Conservation (phyloP, 2,113 vertebrate species). For the Geococcyx californianus region DNA sequence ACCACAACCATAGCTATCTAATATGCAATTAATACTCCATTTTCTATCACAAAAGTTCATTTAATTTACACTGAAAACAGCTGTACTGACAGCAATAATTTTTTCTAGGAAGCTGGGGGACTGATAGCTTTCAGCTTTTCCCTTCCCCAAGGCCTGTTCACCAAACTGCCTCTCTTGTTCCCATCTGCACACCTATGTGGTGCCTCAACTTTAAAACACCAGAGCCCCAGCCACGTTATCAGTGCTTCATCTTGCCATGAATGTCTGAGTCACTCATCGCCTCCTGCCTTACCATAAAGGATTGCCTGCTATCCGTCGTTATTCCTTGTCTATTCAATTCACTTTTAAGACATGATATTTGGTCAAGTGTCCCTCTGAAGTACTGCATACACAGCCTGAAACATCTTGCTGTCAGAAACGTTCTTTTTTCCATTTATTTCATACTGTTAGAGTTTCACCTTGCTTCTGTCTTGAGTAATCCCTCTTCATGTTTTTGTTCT, state of each 20-base stretch:
- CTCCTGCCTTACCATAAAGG: background rate
- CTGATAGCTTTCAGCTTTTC: background rate
- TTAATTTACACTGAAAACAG: background rate
- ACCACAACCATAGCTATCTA: background rate
- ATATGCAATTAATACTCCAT: background rate
- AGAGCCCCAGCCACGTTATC: background rate
- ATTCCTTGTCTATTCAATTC: background rate
- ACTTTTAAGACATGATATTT: background rate
- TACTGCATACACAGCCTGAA: background rate
- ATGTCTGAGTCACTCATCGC: background rate
- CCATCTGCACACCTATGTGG: background rate
- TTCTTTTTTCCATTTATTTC: background rate
- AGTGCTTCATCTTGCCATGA: background rate
- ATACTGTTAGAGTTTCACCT: background rate
- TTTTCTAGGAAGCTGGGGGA: background rate
- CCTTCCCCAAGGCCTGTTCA: background rate
- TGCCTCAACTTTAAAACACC: background rate
- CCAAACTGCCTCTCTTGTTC: background rate
- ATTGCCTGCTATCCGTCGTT: background rate
- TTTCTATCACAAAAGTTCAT: background rate
- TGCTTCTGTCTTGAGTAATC: background rate
- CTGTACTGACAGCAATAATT: background rate
- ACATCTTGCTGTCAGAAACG: background rate
- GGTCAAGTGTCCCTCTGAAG: background rate
- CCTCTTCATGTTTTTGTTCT: background rate